Conservation (phyloP, 2,888 invertebrate species). For the Heliothis peltigera region DNA sequence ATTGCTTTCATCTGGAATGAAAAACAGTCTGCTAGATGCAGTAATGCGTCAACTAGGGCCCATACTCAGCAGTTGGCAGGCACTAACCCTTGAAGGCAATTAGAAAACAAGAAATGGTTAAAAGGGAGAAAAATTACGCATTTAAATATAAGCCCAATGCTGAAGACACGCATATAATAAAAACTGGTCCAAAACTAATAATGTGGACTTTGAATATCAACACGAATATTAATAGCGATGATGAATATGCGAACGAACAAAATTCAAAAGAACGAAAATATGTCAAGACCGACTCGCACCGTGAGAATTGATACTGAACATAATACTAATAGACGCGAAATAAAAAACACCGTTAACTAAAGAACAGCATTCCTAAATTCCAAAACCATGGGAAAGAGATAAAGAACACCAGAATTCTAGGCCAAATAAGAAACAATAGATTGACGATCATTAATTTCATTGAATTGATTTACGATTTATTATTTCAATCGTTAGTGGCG, state of each 20-base stretch:
- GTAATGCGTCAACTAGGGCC: too few species aligned
- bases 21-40: too few species aligned
- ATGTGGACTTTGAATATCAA: background rate
- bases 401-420: slow-evolving; percentile 15
- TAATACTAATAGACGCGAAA: slow-evolving; percentile 32
- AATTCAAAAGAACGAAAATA: slow-evolving; percentile 2
- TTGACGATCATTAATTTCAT: slow-evolving; percentile 13
- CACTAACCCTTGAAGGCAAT: too few species aligned
- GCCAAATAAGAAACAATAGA: slow-evolving; percentile 4
- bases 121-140: too few species aligned
- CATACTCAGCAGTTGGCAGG: too few species aligned
- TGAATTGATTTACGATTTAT: slow-evolving; percentile 20
- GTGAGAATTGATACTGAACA: slow-evolving; percentile 27
- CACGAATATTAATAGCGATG: background rate
- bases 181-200: background rate
- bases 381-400: slow-evolving; percentile 38
- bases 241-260: background rate
- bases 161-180: too few species aligned
- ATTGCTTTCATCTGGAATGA: too few species aligned
- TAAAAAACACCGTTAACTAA: slow-evolving; percentile 22
- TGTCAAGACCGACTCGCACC: slow-evolving; percentile 17
- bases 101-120: too few species aligned
- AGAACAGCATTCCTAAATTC: slow-evolving; percentile 33
- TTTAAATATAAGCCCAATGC: too few species aligned
- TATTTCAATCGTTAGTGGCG: slow-evolving; percentile 18